These are phyloP conservation scores for Cephalopterus ornatus DNA, from an alignment of 2,113 vertebrate species.

Conservation along the genomic window DNA sequence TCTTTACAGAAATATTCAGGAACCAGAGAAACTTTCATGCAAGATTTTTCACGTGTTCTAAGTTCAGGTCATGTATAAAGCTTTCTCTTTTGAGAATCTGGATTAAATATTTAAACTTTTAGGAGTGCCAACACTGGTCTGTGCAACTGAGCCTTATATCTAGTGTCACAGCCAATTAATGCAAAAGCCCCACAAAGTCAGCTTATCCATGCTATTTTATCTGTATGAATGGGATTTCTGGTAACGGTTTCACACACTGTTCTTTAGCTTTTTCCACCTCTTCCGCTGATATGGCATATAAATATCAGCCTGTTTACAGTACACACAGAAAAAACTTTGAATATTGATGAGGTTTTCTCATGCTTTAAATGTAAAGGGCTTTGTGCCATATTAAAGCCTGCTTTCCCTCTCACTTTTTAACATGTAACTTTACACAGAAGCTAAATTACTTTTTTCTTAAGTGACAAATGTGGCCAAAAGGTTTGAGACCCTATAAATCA, in stretches of 20 bases:
- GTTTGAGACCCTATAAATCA: conserved; percentile 42
- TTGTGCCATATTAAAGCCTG: not conserved
- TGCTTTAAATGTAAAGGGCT: not conserved
- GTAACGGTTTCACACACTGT: not conserved
- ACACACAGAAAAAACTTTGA: not conserved
- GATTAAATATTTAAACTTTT: not conserved
- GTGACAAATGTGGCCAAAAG: conserved; percentile 26
- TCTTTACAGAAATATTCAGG: not conserved
- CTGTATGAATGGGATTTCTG: not conserved
- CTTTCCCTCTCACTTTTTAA: not conserved
- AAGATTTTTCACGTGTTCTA: not conserved
- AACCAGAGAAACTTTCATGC: not conserved
- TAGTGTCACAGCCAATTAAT: not conserved
- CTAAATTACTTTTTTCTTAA: not conserved
- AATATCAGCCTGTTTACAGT: not conserved
- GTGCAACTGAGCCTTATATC: not conserved
- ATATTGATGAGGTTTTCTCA: not conserved
- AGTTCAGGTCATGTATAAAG: not conserved
- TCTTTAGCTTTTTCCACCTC: not conserved
- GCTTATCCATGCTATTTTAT: not conserved
- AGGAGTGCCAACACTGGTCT: not conserved
- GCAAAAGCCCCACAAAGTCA: not conserved
- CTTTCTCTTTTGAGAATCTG: not conserved
- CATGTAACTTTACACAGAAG: not conserved
- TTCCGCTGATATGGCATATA: not conserved